Conservation (phyloP, 2,888 invertebrate genomes). For the Euplagia quadripunctaria region DNA sequence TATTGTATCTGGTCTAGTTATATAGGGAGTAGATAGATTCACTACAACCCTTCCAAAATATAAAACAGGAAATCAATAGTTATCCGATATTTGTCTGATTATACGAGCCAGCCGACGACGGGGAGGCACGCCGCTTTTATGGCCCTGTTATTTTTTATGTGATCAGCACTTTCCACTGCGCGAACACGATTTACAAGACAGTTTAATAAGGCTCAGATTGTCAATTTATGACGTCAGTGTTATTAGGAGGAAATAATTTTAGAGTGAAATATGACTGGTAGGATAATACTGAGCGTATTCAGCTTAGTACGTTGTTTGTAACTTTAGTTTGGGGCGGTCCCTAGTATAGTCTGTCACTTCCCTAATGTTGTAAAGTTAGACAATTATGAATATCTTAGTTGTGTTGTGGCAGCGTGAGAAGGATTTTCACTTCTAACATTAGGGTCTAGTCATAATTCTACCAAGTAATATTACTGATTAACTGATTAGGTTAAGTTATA, state of each 20-base stretch:
- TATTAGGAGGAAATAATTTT: conserved; percentile 41
- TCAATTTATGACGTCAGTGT: conserved; percentile 48
- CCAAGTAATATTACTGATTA: neutral
- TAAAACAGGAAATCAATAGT: conserved; percentile 52
- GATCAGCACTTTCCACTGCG: conserved; percentile 66
- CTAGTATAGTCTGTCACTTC: conserved; percentile 3
- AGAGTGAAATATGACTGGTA: conserved; percentile 16
- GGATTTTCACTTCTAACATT: conserved; percentile 3
- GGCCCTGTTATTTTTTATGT: conserved; percentile 80
- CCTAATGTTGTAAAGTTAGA: conserved; percentile 14
- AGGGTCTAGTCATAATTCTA: conserved; percentile 2
- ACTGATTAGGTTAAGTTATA: conserved; percentile 25
- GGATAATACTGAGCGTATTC: neutral
- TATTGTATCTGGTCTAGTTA: neutral
- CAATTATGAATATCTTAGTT: conserved; percentile 10
- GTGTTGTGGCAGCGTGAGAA: conserved; percentile 1
- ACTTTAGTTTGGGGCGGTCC: neutral
- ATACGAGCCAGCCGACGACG: conserved; percentile 48
- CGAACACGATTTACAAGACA: conserved; percentile 62
- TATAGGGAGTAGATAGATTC: neutral
- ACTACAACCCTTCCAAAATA: conserved; percentile 39
- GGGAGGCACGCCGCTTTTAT: conserved; percentile 66
- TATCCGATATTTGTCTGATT: conserved; percentile 56
- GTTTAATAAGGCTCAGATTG: conserved; percentile 62
- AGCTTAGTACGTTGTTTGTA: neutral